Evolutionary conservation across 2,888 invertebrate species (phyloP), one percentile per base, ranked within the genome.

Genomic region (Melangyna quadrimaculata): DNA sequence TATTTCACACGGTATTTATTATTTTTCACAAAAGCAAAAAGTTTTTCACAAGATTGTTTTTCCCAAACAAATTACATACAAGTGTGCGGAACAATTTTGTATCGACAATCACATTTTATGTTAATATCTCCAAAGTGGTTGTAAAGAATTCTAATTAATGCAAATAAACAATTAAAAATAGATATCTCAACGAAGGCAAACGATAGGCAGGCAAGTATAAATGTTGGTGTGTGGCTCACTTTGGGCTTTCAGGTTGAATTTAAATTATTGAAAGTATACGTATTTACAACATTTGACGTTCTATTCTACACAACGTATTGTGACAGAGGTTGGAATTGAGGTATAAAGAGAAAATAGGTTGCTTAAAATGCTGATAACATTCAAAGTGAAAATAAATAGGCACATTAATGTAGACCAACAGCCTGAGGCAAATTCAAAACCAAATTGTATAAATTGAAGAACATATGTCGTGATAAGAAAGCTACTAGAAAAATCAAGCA

Each of bases 111-210:
- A 35, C 3, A 37, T 24, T 40, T 22, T 59, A 73, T 51, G 72
- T 57, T 48, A 78, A 71, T 70, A 57, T 48, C 45, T n/a, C n/a
- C 12, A n/a, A 72, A 59, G 19, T 65, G 51, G 55, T 78, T 78
- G 27, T 27, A 37, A 48, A 67, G 35, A 78, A 67, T 59, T 63
- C 32, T 55, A 55, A 65, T 37, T 27, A 61, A 57, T 53, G 14
- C 27, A 65, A 48, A 48, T 12, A n/a, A n/a, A 5, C 35, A 35
- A 59, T 22, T 45, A 27, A 43, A 45, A 37, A 22, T 22, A 32
- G n/a, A 24, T 12, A 19, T 37, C 22, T 12, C 17, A 29, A 8
- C 6, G n/a, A 9, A 32, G 0, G 0, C 24, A 7, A n/a, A 53
- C 45, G 5, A 2, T 27, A 7, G 0, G 6, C n/a, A 7, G 24